Base-by-base conservation (phyloP, 1,140 invertebrate genomes). In the Apis cerana region DNA sequence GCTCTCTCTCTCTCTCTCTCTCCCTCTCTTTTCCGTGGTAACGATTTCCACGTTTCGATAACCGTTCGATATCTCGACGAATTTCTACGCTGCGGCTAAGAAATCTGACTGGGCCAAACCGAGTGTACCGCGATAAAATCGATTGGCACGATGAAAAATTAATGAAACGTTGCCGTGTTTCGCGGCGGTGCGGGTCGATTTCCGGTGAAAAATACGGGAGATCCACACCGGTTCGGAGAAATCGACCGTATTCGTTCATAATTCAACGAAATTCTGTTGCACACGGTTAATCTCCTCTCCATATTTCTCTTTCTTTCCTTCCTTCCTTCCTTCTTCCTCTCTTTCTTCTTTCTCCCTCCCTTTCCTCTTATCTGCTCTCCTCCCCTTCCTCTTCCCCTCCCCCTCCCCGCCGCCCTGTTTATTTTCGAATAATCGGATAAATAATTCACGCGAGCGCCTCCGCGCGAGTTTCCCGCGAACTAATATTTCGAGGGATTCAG, bases 121-220 rank as follows among this genome's bases (percentile, higher is more conserved):
- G 83, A 65, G 83, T 83, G 77, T 89, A 87, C 77, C 79, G 74
- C 87, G 87, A 89, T 83, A 83, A 80, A 64, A 90, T 89, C 85
- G 84, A 89, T 87, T 62, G 52, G n/a, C 54, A 61, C 75, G 59
- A 88, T 90, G 50, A 90, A 90, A 87, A 83, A 88, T 89, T 85
- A 88, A 90, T 79, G 74, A 72, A 43, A 71, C 75, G 59, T 77
- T 82, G 78, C 67, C 82, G 79, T 81, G 83, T 89, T 61, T 71
- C 69, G 74, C 83, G 62, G 56, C 79, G 82, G 62, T 69, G 81
- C 82, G 72, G 86, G 78, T 88, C 86, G 86, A 88, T 88, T 88
- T 88, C 86, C 78, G 85, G 76, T 74, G 74, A 70, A 72, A 75
- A 74, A 75, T 56, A 54, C 74, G 71, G 21, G 80, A 62, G 71